phyloP scores from a whole-genome alignment of 2,113 vertebrate genomes.

The Pseudonaja textilis region DNA sequence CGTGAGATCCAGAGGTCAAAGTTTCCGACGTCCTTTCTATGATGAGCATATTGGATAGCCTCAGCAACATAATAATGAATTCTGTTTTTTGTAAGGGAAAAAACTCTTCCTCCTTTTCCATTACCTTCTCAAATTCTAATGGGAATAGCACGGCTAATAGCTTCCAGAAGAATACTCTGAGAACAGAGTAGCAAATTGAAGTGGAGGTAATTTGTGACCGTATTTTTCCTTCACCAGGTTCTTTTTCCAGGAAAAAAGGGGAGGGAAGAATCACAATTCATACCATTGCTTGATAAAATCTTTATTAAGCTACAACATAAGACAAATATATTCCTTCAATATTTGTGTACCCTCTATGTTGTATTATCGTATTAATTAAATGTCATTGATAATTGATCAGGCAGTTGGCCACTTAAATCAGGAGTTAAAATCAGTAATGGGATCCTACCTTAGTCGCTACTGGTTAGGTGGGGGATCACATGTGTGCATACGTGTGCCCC shows the following conservation, averaged over 20 bases:
- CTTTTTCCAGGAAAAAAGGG: not conserved
- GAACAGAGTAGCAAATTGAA: slow-evolving; percentile 40
- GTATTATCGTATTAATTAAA: not conserved
- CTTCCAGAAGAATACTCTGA: slow-evolving; percentile 15
- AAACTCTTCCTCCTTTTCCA: slow-evolving; percentile 38
- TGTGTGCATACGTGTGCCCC: no score
- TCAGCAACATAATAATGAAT: not conserved
- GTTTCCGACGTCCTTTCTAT: not conserved
- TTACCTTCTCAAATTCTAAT: slow-evolving; percentile 30
- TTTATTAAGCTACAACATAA: slow-evolving; percentile 48
- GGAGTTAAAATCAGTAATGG: no score
- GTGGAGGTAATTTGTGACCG: not conserved
- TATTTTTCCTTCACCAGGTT: slow-evolving; percentile 27
- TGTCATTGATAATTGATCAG: not conserved
- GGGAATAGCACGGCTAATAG: slow-evolving; percentile 31
- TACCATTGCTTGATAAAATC: slow-evolving; percentile 35
- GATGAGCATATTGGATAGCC: not conserved
- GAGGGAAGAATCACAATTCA: not conserved
- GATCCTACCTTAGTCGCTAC: no score
- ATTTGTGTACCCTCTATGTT: not conserved
- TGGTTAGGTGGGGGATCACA: no score
- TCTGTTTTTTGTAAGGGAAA: not conserved
- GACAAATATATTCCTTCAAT: not conserved
- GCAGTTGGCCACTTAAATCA: not conserved
- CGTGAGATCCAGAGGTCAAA: not conserved